Evolutionary conservation across 2,797 vertebrate species (phyloP).

Genomic region (Rhynchotus rufescens): DNA sequence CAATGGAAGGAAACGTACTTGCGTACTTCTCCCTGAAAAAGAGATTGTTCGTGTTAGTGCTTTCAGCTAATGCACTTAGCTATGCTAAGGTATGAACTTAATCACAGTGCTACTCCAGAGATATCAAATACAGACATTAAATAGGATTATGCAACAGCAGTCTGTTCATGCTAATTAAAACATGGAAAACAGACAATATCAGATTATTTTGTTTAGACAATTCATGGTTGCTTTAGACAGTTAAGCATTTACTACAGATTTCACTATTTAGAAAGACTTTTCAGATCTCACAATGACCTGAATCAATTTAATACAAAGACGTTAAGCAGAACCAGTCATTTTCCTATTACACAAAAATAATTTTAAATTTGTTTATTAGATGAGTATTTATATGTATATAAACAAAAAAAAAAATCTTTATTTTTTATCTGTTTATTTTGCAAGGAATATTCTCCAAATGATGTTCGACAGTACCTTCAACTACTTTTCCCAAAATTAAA

Average conservation of each 20-base stretch:
- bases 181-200: conserved; percentile 45
- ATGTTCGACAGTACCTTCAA: not conserved
- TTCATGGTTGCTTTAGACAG: not conserved
- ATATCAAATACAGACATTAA: conserved; percentile 37
- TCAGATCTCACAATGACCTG: not conserved
- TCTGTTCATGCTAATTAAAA: conserved; percentile 60
- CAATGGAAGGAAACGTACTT: not conserved
- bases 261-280: not conserved
- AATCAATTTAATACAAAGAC: not conserved
- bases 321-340: not conserved
- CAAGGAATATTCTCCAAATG: not conserved
- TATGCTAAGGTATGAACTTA: conserved; percentile 20
- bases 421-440: not conserved
- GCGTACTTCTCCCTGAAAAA: not conserved
- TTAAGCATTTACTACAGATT: not conserved
- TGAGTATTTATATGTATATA: not conserved
- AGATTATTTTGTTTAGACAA: conserved; percentile 40
- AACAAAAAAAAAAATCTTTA: not conserved
- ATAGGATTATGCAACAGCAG: conserved; percentile 33
- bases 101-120: not conserved
- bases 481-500: not conserved
- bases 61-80: conserved; percentile 27
- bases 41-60: not conserved
- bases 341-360: not conserved
- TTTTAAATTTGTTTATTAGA: not conserved